phyloP scores from a whole-genome alignment of 2,888 invertebrate species.

The Leptura quadrifasciata region DNA sequence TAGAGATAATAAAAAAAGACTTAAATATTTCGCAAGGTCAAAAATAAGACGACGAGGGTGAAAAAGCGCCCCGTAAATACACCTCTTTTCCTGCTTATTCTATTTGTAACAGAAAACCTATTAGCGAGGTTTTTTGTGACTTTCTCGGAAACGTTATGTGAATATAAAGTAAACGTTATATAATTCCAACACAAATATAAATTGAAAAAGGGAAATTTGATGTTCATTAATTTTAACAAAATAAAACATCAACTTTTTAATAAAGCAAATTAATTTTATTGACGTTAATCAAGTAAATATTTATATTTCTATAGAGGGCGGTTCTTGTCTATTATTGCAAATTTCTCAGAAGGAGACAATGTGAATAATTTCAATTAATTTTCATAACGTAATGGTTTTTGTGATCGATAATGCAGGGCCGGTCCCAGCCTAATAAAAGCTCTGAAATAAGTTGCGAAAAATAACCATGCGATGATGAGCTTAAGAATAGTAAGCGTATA shows the following conservation, averaged over 20 bases:
- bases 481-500: not conserved
- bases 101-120: not conserved
- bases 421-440: not conserved
- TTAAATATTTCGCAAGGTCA: too few species aligned
- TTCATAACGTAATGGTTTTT: constrained; percentile 1
- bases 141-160: not conserved
- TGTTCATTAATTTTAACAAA: constrained; percentile 3
- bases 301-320: constrained; percentile 1
- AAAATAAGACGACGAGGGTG: too few species aligned
- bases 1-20: too few species aligned
- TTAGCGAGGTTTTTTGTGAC: not conserved
- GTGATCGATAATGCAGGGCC: not conserved
- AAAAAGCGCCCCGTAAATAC: too few species aligned
- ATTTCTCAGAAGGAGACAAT: not conserved
- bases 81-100: not conserved
- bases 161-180: constrained; percentile 1
- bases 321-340: constrained; percentile 7
- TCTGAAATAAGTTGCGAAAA: not conserved
- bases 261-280: constrained; percentile 1
- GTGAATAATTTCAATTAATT: constrained; percentile 2
- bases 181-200: constrained; percentile 4
- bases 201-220: not conserved
- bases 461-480: not conserved
- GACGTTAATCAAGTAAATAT: constrained; percentile 4
- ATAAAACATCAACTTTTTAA: constrained; percentile 7